Evolutionary conservation across 2,797 vertebrate genomes (phyloP), one percentile per base, ranked within the genome.

Genomic region (Microchirus variegatus): DNA sequence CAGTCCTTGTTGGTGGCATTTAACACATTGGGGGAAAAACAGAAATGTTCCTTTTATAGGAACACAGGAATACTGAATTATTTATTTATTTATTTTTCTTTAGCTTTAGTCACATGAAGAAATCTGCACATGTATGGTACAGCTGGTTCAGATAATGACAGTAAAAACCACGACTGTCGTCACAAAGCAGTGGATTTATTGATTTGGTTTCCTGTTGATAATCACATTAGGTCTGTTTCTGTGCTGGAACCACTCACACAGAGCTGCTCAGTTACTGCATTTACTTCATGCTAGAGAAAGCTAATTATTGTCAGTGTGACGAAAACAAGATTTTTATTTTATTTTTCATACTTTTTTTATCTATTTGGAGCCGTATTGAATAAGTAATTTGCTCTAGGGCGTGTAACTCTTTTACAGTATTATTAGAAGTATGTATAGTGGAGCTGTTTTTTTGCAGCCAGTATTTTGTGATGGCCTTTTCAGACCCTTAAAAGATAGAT

Each of bases 161-260:
- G 13, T n/a, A 22, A 46, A 40, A 9, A 17, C 35, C 35, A 14
- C 6, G 16, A 51, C 54, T 1, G 42, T 52, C 70, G 19, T 53
- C 49, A 53, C 53, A 65, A 45, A 78, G 63, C 47, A 26, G 58
- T 15, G 19, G 59, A 74, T 54, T 67, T 71, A 80, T 76, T 70
- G 78, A 82, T 87, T 54, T 4, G 2, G 52, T 15, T 56, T 47
- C 43, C 63, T 18, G 77, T 49, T 52, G 76, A 70, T 84, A 73
- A 80, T 87, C 73, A 12, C 59, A 63, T 73, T 78, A 58, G 77
- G 77, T 22, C 55, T 0, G 10, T 73, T 54, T 75, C 60, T 77
- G 74, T 82, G 75, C 18, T 50, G 0, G 4, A 61, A 54, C 42
- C 67, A 5, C 63, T 82, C 54, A 36, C 53, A 82, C 73, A 16